Conservation (phyloP, 2,888 invertebrate genomes). For the Tetramorium bicarinatum region DNA sequence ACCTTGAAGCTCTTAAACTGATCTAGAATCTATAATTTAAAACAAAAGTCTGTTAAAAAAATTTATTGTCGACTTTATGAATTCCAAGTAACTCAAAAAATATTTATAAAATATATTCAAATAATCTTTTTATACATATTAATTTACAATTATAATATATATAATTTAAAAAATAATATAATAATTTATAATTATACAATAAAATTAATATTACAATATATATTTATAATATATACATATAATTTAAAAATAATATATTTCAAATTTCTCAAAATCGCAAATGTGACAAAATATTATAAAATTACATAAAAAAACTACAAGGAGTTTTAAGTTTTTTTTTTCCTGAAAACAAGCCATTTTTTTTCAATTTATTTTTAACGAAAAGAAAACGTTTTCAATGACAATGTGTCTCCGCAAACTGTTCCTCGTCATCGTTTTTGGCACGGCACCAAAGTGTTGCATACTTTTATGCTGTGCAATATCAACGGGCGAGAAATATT, state of each 20-base stretch:
- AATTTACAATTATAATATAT: too few relatives aligned
- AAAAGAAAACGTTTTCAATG: not conserved
- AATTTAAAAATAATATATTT: not conserved
- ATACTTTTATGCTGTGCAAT: not conserved
- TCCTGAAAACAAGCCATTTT: not conserved
- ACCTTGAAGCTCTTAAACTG: not conserved
- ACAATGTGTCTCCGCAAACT: not conserved
- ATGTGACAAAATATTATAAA: not conserved
- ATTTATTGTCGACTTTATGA: not conserved
- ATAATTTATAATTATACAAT: too few relatives aligned
- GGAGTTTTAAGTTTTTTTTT: not conserved
- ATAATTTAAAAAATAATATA: too few relatives aligned
- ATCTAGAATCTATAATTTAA: not conserved
- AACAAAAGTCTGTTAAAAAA: not conserved
- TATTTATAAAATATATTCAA: too few relatives aligned
- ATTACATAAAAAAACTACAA: not conserved
- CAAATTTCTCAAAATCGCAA: not conserved
- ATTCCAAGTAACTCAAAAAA: too few relatives aligned
- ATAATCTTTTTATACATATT: too few relatives aligned
- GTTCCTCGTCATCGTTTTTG: not conserved
- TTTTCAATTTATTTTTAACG: too few relatives aligned
- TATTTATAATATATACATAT: too few relatives aligned
- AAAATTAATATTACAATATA: too few relatives aligned
- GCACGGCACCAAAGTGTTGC: not conserved
- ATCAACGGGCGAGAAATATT: not conserved